Evolutionary conservation across 64 coral and sea anemone species (phyloP), one percentile per base, ranked within the genome.

Genomic region (Cladopsammia gracilis): DNA sequence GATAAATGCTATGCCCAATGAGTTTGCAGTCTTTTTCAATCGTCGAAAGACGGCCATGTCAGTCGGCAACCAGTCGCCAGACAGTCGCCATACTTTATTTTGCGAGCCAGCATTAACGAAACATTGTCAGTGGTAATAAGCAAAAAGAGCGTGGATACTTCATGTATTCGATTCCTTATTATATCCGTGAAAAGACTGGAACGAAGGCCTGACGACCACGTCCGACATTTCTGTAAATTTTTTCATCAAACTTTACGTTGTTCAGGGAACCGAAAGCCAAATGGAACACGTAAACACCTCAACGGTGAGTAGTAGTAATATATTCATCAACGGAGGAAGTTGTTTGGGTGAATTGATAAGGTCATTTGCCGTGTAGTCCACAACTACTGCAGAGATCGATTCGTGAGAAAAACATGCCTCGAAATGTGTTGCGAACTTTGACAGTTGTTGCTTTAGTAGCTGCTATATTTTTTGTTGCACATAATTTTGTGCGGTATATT

Each of bases 401-500:
- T 7, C 0, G n/a, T 25, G 5, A 6, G 6, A 19, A 0, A 62
- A 62, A 16, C 0, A 91, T 91, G 89, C 54, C 77, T 46, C 64
- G 89, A 64, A 83, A 65, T 84, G 48, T 91, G 44, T 71, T 91
- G 10, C 89, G 83, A 59, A 75, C 44, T 48, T 24, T 91, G 53
- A 91, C 89, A 58, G 25, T 91, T 49, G 19, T 75, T 10, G 78
- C 80, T 48, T 49, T 91, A 15, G 15, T 74, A 4, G 20, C 77
- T 8, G 89, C 89, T 48, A 73, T 58, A 73, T 62, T 91, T 64
- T 91, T 62, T 58, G 89, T 91, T 4, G 49, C 78, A 12, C 78
- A 91, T 26, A 79, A 83, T 62, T 79, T 91, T 58, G 89, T 82
- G 64, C 54, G 67, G 53, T 91, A 91, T 91, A 22, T 91, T 58